phyloP scores from a whole-genome alignment of 64 coral and sea anemone genomes.

The Platygyra sinensis region DNA sequence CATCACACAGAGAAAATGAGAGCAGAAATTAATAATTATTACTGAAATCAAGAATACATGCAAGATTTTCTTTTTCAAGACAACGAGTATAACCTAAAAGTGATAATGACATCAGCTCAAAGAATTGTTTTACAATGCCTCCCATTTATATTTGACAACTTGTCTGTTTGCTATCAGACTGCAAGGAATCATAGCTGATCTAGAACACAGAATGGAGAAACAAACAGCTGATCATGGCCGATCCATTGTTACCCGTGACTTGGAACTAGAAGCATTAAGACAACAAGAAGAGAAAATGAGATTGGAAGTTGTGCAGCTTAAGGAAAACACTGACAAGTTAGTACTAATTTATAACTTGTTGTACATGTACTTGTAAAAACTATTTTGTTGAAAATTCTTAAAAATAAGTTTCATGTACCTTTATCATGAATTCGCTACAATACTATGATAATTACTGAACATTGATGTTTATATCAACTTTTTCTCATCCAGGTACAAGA shows the following conservation, averaged over 20 bases:
- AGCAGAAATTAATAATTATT: too few relatives aligned
- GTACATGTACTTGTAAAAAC: too few relatives aligned
- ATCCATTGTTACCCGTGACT: conserved; percentile 75
- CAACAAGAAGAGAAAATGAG: conserved; percentile 94
- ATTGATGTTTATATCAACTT: too few relatives aligned
- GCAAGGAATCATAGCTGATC: conserved; percentile 56
- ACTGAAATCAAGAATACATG: too few relatives aligned
- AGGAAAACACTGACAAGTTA: conserved; percentile 80
- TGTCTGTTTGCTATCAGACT: conserved; percentile 38
- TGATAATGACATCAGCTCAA: too few relatives aligned
- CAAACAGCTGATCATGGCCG: conserved; percentile 59
- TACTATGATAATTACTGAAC: too few relatives aligned
- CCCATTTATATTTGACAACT: background rate
- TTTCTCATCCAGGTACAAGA: conserved; percentile 75
- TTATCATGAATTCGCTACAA: too few relatives aligned
- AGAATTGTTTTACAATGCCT: background rate
- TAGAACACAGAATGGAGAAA: conserved; percentile 62
- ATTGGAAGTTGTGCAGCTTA: conserved; percentile 74
- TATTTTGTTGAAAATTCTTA: too few relatives aligned
- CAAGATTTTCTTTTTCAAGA: too few relatives aligned
- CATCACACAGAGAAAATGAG: too few relatives aligned
- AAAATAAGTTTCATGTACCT: too few relatives aligned
- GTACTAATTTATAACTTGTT: background rate
- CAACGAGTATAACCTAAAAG: too few relatives aligned
- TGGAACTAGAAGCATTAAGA: conserved; percentile 83